These are phyloP conservation scores for Climacteris rufus DNA, from an alignment of 2,113 vertebrate genomes.

Conservation along the genomic window DNA sequence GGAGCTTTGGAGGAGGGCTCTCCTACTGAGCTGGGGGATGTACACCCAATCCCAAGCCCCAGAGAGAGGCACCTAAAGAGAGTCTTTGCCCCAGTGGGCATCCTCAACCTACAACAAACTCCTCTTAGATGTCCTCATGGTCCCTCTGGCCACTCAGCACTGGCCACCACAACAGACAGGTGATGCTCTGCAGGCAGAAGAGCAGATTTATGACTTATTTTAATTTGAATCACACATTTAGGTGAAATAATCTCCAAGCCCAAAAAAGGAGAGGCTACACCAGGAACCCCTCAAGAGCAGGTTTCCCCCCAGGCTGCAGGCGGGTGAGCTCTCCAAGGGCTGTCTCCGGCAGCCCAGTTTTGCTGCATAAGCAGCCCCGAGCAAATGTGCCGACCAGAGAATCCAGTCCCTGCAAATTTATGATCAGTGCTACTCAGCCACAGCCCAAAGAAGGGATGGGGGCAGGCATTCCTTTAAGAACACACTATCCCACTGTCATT, in stretches of 20 bases:
- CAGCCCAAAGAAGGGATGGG: background rate
- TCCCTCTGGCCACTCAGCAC: accelerated
- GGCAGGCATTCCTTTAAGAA: background rate
- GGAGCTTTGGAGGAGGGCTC: background rate
- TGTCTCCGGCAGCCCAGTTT: background rate
- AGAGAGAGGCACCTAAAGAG: background rate
- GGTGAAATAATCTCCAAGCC: background rate
- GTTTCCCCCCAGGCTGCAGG: background rate
- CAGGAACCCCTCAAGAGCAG: background rate
- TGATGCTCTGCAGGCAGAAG: background rate
- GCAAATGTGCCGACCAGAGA: background rate
- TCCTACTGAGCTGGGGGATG: background rate
- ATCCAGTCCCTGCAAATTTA: background rate
- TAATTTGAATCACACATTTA: background rate
- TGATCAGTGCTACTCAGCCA: background rate
- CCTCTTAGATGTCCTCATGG: background rate
- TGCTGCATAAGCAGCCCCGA: slow-evolving; percentile 10
- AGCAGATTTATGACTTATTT: background rate
- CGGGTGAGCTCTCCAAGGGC: background rate
- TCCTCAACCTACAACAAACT: background rate
- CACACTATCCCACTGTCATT: background rate
- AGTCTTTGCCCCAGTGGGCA: background rate
- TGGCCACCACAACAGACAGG: accelerated
- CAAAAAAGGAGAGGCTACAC: background rate
- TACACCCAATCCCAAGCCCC: background rate